phyloP scores from a whole-genome alignment of 2,888 invertebrate species.

The Drosophila formosana region DNA sequence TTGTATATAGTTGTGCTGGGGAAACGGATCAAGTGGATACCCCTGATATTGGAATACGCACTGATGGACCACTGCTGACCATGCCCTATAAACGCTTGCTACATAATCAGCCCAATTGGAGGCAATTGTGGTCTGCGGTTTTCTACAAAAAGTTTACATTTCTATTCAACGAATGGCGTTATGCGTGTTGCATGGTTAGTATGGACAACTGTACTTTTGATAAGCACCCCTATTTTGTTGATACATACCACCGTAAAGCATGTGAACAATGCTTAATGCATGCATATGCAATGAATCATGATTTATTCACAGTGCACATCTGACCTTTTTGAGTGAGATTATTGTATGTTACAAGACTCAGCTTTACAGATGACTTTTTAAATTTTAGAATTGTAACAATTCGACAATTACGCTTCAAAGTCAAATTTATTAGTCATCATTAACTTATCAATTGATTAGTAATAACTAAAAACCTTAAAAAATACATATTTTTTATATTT shows the following conservation, averaged over 20 bases:
- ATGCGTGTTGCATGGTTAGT: slow-evolving; percentile 78
- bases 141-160: slow-evolving; percentile 84
- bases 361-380: too few species aligned
- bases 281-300: background rate
- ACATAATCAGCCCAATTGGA: slow-evolving; percentile 42
- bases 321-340: background rate
- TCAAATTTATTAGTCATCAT: too few species aligned
- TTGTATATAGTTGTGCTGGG: slow-evolving; percentile 71
- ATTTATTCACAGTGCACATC: background rate
- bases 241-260: background rate
- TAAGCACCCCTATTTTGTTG: slow-evolving; percentile 2
- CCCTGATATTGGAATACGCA: slow-evolving; percentile 43
- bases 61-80: slow-evolving; percentile 46
- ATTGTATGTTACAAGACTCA: background rate
- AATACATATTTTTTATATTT: too few species aligned
- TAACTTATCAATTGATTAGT: too few species aligned
- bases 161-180: slow-evolving; percentile 76
- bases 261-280: background rate
- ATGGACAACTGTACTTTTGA: slow-evolving; percentile 1
- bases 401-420: too few species aligned
- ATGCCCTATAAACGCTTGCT: slow-evolving; percentile 60
- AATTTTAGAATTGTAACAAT: too few species aligned
- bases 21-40: slow-evolving; percentile 79
- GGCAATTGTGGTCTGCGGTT: slow-evolving; percentile 78
- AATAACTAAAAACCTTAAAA: too few species aligned